Conservation (phyloP, 2,888 invertebrate genomes). For the Lagria hirta region DNA sequence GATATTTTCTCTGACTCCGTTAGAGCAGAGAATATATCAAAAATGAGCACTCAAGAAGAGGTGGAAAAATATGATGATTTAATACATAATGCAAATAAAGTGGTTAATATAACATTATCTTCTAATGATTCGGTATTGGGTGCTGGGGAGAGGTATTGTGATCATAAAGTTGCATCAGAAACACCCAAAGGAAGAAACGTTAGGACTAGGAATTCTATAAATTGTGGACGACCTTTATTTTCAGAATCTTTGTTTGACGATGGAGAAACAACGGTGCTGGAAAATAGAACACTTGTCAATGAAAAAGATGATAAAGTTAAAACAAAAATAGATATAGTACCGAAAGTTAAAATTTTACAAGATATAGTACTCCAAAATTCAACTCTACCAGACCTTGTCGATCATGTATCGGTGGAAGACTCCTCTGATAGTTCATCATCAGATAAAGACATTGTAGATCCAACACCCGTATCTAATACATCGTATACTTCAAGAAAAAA, state of each 20-base stretch:
- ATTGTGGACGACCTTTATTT: not conserved
- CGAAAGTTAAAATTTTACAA: constrained; percentile 25
- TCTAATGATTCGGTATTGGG: too few relatives aligned
- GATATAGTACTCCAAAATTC: constrained; percentile 15
- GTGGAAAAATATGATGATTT: constrained; percentile 28
- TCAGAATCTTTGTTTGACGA: constrained; percentile 13
- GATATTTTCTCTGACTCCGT: too few relatives aligned
- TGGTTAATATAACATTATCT: too few relatives aligned
- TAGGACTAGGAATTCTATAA: constrained; percentile 11
- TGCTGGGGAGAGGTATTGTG: constrained; percentile 1
- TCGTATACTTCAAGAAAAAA: constrained; percentile 7
- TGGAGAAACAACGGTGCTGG: constrained; percentile 20
- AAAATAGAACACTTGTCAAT: constrained; percentile 8
- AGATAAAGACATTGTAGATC: constrained; percentile 43
- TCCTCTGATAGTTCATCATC: constrained; percentile 34
- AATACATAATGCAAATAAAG: constrained; percentile 20
- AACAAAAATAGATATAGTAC: not conserved
- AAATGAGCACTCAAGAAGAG: constrained; percentile 20
- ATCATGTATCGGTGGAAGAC: constrained; percentile 28
- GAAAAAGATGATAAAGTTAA: constrained; percentile 7
- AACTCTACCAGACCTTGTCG: constrained; percentile 3
- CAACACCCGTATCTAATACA: too few relatives aligned
- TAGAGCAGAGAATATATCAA: constrained; percentile 3
- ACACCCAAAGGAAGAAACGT: not conserved
- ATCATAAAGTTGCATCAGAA: not conserved